Percentiles rank a stretch among this genome's conserved stretches.
Evolutionary conservation across 2,113 vertebrate species (phyloP).

Genomic region (Hyperoodon ampullatus): DNA sequence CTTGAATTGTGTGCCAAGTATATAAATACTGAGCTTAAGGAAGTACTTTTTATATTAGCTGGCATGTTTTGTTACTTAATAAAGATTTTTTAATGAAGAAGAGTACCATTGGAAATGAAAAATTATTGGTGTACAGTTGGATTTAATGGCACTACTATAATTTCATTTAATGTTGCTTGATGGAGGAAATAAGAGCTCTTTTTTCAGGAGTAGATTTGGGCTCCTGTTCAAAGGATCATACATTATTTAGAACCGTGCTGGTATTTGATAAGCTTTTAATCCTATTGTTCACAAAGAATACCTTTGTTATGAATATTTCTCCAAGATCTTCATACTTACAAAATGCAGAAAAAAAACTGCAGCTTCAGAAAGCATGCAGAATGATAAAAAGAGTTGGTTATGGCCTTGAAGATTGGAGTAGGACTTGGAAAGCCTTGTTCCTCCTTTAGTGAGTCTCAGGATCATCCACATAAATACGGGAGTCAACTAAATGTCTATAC

Average conservation of each 20-base stretch:
- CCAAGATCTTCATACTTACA: conserved; percentile 9
- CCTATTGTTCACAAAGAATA: conserved; percentile 38
- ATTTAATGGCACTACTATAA: conserved; percentile 65
- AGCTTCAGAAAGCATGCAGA: conserved; percentile 34
- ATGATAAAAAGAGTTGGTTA: conserved; percentile 25
- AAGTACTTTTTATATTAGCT: conserved; percentile 59
- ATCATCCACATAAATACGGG: background rate
- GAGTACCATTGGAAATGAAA: conserved; percentile 64
- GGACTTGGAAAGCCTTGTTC: background rate
- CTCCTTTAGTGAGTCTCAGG: background rate
- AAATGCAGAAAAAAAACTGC: conserved; percentile 57
- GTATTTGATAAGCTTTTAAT: conserved; percentile 69
- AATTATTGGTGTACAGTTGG: conserved; percentile 52
- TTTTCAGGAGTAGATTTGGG: conserved; percentile 43
- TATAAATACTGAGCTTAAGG: conserved; percentile 40
- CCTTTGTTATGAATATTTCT: conserved; percentile 55
- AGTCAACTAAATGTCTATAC: background rate
- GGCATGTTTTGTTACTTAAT: conserved; percentile 68
- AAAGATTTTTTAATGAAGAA: conserved; percentile 71
- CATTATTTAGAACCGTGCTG: conserved; percentile 72
- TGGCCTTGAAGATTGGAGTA: conserved; percentile 14
- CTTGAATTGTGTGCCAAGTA: conserved; percentile 44
- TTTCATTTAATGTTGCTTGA: conserved; percentile 64
- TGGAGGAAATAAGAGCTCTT: conserved; percentile 60
- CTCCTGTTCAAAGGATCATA: conserved; percentile 57